Base-by-base conservation (phyloP, 2,113 vertebrate species). In the Tapirus terrestris region DNA sequence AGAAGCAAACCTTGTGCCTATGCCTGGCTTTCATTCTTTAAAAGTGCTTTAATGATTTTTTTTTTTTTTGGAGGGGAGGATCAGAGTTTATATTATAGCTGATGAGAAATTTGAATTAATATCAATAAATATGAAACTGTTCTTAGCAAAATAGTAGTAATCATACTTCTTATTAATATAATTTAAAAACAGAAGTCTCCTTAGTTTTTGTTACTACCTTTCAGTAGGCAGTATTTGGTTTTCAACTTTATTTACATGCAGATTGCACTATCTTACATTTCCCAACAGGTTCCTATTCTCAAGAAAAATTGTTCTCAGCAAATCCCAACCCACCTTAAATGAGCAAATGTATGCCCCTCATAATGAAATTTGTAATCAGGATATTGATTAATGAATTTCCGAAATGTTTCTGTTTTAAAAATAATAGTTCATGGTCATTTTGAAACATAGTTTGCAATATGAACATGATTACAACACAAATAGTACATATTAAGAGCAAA, bases 221-320 rank as follows among this genome's bases (percentile, higher is more conserved):
- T 81, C 27, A 27, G 36, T 75, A 95, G 70, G 36, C 39, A 58
- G 1, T 84, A 21, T 36, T 92, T 86, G 36, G 60, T n/a, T 76
- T 81, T 72, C 16, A 58, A 45, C n/a, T 79, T 91, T 61, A 89
- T 25, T 39, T 80, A 33, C 0, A 14, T 80, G 23, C 27, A 88
- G 67, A 75, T 91, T 82, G 18, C 14, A 61, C 21, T 18, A 43
- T 61, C 36, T 80, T n/a, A 61, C 36, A 80, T 67, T 68, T 65
- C 73, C 39, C 29, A 86, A n/a, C 3, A 68, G 31, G 7, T 61
- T 87, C 9, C 7, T 75, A 27, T 43, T 75, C 65, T 80, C 27
- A 68, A 93, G 88, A 75, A 93, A 76, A 90, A 88, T 12, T 73
- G n/a, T 91, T 83, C 75, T 88, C 23, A 94, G 29, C 76, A 88